phyloP scores from a whole-genome alignment of 1,140 invertebrate species.

The Holotrichia oblita region DNA sequence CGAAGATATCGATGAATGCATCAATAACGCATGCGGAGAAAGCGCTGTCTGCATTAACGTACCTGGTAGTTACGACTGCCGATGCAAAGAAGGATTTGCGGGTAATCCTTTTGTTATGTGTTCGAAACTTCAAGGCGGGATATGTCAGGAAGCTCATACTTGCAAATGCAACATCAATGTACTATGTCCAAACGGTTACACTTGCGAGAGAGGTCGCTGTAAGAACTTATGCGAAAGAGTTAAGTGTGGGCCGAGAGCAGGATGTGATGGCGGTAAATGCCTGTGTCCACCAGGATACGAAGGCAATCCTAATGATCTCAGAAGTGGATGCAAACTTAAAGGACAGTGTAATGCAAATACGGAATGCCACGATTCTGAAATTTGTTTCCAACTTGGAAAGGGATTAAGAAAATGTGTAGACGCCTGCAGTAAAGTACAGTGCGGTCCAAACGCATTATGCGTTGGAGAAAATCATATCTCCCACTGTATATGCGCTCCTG shows the following conservation, averaged over 20 bases:
- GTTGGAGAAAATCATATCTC: slow-evolving; percentile 83
- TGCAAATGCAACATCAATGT: slow-evolving; percentile 76
- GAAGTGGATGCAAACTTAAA: slow-evolving; percentile 73
- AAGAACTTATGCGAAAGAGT: slow-evolving; percentile 76
- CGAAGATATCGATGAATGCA: slow-evolving; percentile 87
- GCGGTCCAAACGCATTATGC: slow-evolving; percentile 89
- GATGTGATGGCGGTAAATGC: slow-evolving; percentile 82
- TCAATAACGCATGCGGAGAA: slow-evolving; percentile 80
- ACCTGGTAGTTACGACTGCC: slow-evolving; percentile 85
- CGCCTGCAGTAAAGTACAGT: slow-evolving; percentile 86
- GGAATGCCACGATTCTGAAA: slow-evolving; percentile 82
- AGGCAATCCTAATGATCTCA: slow-evolving; percentile 79
- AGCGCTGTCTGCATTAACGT: slow-evolving; percentile 91
- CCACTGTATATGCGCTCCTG: slow-evolving; percentile 84
- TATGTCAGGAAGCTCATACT: slow-evolving; percentile 72
- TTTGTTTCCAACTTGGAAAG: slow-evolving; percentile 84
- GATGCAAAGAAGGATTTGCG: slow-evolving; percentile 80
- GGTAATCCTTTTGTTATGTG: slow-evolving; percentile 89
- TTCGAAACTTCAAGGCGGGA: slow-evolving; percentile 70
- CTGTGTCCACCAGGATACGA: slow-evolving; percentile 79
- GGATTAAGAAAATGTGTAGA: slow-evolving; percentile 83
- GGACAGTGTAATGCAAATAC: slow-evolving; percentile 81
- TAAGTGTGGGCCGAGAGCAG: slow-evolving; percentile 82
- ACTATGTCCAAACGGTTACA: slow-evolving; percentile 79
- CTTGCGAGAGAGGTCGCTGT: slow-evolving; percentile 76